Base-by-base conservation (phyloP, 2,113 vertebrate genomes). In the Halichoerus grypus region DNA sequence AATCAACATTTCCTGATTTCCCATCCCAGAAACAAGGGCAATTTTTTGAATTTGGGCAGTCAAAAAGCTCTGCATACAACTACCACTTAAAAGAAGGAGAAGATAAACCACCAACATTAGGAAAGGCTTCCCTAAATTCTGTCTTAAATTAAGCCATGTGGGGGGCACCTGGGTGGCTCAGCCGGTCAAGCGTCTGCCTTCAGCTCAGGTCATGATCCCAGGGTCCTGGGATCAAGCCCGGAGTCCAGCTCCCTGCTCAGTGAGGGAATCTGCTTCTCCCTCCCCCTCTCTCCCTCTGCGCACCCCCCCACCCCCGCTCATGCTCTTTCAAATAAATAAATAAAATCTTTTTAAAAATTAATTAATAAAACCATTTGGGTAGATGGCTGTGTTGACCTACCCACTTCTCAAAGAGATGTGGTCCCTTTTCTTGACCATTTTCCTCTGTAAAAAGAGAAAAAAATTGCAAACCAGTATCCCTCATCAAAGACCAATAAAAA, bases 361-460 rank as follows among this genome's bases (percentile, higher is more conserved):
- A 59, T 51, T 19, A 59, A 69, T 69, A 36, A 69, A 69, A 36
- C 77, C 19, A 59, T 4, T 16, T 91, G 3, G 96, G 96, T 86
- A 98, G 95, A 97, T 77, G 94, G 94, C 36, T 79, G 11, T 6
- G 61, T 24, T 28, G 95, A 98, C 97, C 98, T 97, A 97, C 96
- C 98, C 89, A 3, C 82, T 97, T 98, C 98, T 97, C 97, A 97
- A 97, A 98, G 96, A 97, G 95, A 97, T 61, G 93, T 94, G 97
- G 93, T 97, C 96, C 96, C 92, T 98, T 97, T 98, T 94, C 97
- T 92, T 89, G 96, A 97, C 97, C 96, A 97, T 95, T 98, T 97
- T 90, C 96, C 97, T 98, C 97, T 98, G 95, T 69, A 97, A 98
- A 98, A 98, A 97, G 92, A 97, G 96, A 95, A 96, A 95, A 97